Evolutionary conservation across 2,888 invertebrate genomes (phyloP).

Genomic region (Cordilura impudica): DNA sequence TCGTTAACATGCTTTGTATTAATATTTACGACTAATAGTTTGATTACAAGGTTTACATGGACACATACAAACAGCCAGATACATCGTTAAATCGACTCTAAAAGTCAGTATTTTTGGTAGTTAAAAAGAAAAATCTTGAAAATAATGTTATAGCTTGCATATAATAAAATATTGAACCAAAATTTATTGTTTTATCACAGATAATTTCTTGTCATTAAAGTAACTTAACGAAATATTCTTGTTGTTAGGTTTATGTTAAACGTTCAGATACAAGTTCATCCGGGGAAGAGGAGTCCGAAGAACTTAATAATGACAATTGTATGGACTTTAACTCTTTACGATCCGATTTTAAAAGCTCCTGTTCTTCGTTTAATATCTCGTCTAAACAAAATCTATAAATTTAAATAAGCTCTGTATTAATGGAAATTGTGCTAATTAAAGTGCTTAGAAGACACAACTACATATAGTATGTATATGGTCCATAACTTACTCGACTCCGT

Average conservation of each 20-base stretch:
- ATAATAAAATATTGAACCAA: not conserved
- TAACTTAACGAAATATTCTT: not conserved
- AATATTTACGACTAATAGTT: too few species aligned
- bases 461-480: not conserved
- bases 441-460: not conserved
- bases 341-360: conserved; percentile 58
- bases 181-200: not conserved
- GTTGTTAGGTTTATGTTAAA: not conserved
- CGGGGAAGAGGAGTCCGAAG: conserved; percentile 38
- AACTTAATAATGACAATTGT: conserved; percentile 42
- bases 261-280: not conserved
- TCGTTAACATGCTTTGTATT: too few species aligned
- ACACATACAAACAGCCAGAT: too few species aligned
- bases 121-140: too few species aligned
- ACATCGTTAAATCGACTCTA: too few species aligned
- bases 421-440: not conserved
- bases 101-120: too few species aligned
- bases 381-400: conserved; percentile 59
- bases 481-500: conserved; percentile 66
- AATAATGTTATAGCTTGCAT: too few species aligned
- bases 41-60: too few species aligned
- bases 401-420: not conserved
- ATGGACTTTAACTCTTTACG: conserved; percentile 63
- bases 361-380: conserved; percentile 65
- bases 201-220: not conserved